Base-by-base conservation (phyloP, 2,888 invertebrate genomes). In the Acrobasis consociella region DNA sequence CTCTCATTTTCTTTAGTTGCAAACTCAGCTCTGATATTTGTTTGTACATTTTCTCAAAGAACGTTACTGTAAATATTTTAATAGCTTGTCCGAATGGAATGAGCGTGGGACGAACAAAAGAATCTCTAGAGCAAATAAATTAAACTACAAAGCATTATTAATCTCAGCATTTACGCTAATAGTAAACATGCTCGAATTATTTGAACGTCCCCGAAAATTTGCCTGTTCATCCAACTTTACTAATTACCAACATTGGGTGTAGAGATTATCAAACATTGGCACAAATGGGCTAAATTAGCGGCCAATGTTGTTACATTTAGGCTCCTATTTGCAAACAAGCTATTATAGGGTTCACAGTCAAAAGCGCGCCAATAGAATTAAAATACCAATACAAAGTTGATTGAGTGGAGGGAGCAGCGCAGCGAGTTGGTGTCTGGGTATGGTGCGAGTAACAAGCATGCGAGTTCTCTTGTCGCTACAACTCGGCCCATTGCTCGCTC, bases 361-460 rank as follows among this genome's bases (percentile, higher is more conserved):
- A 89, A 89, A 87, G 87, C 87, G 83, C 85, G 87, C 83, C 85
- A 87, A 91, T 88, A 83, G 84, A 90, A 90, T 91, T 90, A 90
- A 91, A 91, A 91, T 91, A 89, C 89, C 86, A 80, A 87, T 89
- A 88, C 86, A 86, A 85, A 86, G 87, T 89, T 90, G 89, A 91
- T 91, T 88, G 87, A 89, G 79, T 74, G 71, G 75, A 71, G 69
- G 64, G 46, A 46, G 46, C 31, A 31, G 66, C 53, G 46, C 46
- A 37, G 31, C 37, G 49, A 60, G 53, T 49, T 16, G 38, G 61
- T 38, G 56, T 49, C 49, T 22, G 53, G 55, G 52, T 46, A 39
- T 46, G n/a, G 53, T 31, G 59, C 53, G 49, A 31, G 60, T 64
- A 31, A 62, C 67, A 63, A 63, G 69, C 67, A 42, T 46, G 46